These are phyloP conservation scores for Zonitis immaculata DNA, from an alignment of 2,888 invertebrate genomes.

Conservation along the genomic window DNA sequence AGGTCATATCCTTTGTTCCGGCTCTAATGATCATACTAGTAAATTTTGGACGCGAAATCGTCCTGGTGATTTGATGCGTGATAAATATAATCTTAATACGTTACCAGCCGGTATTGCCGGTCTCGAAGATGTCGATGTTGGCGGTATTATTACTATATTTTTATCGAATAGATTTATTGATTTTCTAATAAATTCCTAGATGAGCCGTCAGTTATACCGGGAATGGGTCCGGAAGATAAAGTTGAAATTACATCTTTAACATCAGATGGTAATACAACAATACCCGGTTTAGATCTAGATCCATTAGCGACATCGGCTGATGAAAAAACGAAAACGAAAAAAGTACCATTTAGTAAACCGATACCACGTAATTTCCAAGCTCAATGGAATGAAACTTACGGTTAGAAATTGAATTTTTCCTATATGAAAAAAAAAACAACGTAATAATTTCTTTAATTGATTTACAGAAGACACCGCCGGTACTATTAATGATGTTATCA, in stretches of 20 bases:
- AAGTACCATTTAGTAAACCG: constrained; percentile 92
- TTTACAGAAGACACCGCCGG: constrained; percentile 47
- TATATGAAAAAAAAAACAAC: too few species aligned
- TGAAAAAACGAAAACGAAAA: constrained; percentile 70
- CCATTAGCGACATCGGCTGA: constrained; percentile 55
- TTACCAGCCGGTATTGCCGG: constrained; percentile 77
- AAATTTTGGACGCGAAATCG: constrained; percentile 99
- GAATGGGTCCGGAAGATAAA: constrained; percentile 97
- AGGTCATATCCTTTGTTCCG: constrained; percentile 97
- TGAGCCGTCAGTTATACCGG: constrained; percentile 81
- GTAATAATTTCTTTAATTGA: background rate
- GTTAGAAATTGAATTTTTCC: constrained; percentile 13
- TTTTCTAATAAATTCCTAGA: constrained; percentile 48
- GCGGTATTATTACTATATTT: constrained; percentile 45
- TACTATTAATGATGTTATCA: constrained; percentile 61
- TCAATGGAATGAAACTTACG: constrained; percentile 82
- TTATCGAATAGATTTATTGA: too few species aligned
- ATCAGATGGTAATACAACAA: constrained; percentile 70
- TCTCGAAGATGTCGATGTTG: constrained; percentile 65
- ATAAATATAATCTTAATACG: constrained; percentile 94
- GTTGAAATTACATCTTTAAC: constrained; percentile 75
- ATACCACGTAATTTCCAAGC: constrained; percentile 95
- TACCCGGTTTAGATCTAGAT: constrained; percentile 85
- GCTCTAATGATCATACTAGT: constrained; percentile 98
- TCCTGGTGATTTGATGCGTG: constrained; percentile 97